Conservation (phyloP, 2,113 vertebrate genomes). For the Formicarius rufipectus region DNA sequence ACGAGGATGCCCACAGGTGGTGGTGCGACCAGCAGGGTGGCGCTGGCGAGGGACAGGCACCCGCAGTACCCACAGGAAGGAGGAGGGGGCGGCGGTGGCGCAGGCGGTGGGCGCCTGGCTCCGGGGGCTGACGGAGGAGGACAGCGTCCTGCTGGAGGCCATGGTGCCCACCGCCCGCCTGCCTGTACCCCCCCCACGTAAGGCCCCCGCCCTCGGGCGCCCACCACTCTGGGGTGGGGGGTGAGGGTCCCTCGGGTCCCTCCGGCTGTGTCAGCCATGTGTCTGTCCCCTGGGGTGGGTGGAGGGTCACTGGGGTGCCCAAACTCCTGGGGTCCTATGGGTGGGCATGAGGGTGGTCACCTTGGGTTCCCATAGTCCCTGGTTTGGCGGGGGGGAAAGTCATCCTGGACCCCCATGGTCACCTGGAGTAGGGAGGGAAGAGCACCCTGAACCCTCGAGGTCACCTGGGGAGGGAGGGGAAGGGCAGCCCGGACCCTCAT, state of each 20-base stretch:
- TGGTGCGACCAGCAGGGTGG: not conserved
- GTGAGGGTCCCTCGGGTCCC: not conserved
- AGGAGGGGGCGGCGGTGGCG: not conserved
- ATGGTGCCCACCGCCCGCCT: constrained; percentile 34
- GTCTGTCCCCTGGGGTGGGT: not conserved
- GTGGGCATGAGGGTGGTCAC: not conserved
- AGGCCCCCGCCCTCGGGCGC: not conserved
- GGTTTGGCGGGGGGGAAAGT: too few relatives aligned
- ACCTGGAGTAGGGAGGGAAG: not conserved
- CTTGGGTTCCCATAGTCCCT: not conserved
- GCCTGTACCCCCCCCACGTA: constrained; percentile 31
- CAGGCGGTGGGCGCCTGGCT: not conserved
- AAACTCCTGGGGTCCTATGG: not conserved
- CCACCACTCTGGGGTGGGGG: not conserved
- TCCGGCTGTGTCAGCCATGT: rapidly evolving
- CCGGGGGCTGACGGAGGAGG: not conserved
- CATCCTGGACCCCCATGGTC: not conserved
- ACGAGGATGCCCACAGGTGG: not conserved
- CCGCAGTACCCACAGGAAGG: constrained; percentile 29
- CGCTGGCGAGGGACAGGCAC: not conserved
- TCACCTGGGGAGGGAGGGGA: not conserved
- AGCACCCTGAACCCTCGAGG: too few relatives aligned
- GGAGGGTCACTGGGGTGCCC: too few relatives aligned
- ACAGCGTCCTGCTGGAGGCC: constrained; percentile 36
- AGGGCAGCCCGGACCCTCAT: rapidly evolving